phyloP scores from a whole-genome alignment of 2,113 vertebrate species.

The Ceuthmochares aereus region DNA sequence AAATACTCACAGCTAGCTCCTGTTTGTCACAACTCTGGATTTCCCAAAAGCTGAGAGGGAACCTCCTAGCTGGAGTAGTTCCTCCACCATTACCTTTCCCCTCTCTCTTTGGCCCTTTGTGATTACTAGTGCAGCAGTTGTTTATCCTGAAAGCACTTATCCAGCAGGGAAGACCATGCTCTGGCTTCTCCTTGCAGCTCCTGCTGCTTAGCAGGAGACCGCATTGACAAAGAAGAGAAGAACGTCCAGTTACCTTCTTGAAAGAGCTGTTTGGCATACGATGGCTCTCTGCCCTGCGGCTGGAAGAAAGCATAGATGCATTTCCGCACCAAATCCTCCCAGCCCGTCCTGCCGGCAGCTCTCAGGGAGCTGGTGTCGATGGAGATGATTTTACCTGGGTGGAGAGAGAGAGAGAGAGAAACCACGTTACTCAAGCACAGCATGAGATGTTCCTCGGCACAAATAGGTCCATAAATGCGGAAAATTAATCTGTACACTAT shows the following conservation, averaged over 20 bases:
- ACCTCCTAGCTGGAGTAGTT: not conserved
- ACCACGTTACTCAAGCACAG: not conserved
- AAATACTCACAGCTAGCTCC: not conserved
- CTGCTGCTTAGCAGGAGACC: not conserved
- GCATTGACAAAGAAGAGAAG: not conserved
- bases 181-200: not conserved
- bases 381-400: constrained; percentile 96
- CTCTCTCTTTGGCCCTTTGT: not conserved
- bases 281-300: constrained; percentile 92
- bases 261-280: constrained; percentile 94
- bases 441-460: not conserved
- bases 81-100: not conserved
- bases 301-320: constrained; percentile 99
- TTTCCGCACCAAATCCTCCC: constrained; percentile 96
- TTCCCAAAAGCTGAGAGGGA: not conserved
- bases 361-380: constrained; percentile 94
- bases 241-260: constrained; percentile 86
- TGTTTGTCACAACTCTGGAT: not conserved
- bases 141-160: constrained; percentile 53
- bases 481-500: not conserved
- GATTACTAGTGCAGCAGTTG: not conserved
- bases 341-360: constrained; percentile 90
- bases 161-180: not conserved
- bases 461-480: not conserved
- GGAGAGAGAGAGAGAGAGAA: constrained; percentile 12